Percentiles rank a stretch among this genome's conserved stretches.
These are phyloP conservation scores for Actinostola sp. DNA, from an alignment of 92 coral and sea anemone species.

Conservation along the genomic window DNA sequence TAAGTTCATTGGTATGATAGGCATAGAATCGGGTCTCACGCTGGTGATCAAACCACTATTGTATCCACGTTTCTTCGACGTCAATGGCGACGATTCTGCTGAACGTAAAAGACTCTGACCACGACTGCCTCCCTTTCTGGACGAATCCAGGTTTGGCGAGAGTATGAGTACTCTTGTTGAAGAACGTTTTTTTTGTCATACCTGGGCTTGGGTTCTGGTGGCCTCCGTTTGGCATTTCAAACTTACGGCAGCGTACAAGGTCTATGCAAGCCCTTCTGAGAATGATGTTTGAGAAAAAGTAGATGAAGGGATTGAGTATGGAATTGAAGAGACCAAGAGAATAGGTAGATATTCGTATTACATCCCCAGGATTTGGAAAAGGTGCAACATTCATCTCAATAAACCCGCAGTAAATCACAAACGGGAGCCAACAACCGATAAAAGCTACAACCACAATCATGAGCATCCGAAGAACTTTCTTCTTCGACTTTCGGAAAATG, in stretches of 20 bases:
- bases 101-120: background rate
- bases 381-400: conserved; percentile 40
- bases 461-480: conserved; percentile 54
- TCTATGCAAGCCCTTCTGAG: conserved; percentile 52
- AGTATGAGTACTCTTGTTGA: background rate
- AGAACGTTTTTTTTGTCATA: background rate
- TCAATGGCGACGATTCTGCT: too few relatives aligned
- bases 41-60: too few relatives aligned
- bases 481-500: conserved; percentile 57
- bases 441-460: conserved; percentile 54
- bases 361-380: conserved; percentile 62
- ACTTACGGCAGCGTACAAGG: conserved; percentile 46
- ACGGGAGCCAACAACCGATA: conserved; percentile 62
- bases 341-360: conserved; percentile 48
- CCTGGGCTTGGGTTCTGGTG: conserved; percentile 14
- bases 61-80: too few relatives aligned
- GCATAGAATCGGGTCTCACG: conserved; percentile 11
- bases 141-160: background rate
- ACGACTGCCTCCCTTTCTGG: background rate
- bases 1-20: background rate
- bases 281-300: conserved; percentile 54
- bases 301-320: conserved; percentile 57
- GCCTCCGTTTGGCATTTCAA: conserved; percentile 11
- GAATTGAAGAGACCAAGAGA: conserved; percentile 62
- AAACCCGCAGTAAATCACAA: conserved; percentile 57